Evolutionary conservation across 1,140 invertebrate genomes (phyloP).

Genomic region (Zaprionus gabonicus): DNA sequence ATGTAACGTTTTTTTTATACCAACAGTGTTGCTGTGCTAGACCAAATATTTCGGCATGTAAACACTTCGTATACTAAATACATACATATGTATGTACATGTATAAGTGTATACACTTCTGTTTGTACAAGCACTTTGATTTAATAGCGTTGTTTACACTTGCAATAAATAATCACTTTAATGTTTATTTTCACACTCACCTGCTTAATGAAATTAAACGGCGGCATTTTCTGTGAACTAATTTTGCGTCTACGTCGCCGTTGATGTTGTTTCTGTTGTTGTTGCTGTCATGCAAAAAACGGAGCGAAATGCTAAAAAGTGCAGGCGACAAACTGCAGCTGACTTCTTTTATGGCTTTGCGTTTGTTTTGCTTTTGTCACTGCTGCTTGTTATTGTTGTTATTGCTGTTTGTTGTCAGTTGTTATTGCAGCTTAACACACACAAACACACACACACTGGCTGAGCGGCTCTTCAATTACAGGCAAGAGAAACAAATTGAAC

Average conservation of each 20-base stretch:
- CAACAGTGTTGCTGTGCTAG: not conserved
- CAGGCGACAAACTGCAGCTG: conserved; percentile 40
- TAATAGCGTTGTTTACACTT: conserved; percentile 36
- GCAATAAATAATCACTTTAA: conserved; percentile 42
- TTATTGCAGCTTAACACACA: not conserved
- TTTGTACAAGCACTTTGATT: not conserved
- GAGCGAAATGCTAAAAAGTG: conserved; percentile 19
- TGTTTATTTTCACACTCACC: conserved; percentile 69
- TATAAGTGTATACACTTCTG: not conserved
- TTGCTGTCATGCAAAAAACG: conserved; percentile 57
- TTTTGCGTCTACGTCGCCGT: conserved; percentile 41
- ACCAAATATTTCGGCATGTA: not conserved
- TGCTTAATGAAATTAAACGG: conserved; percentile 81
- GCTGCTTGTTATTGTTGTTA: conserved; percentile 4
- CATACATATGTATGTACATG: not conserved
- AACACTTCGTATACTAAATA: not conserved
- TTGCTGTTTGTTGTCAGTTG: conserved; percentile 7
- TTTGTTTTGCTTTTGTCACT: conserved; percentile 18
- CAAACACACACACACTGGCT: not conserved
- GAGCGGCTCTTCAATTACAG: conserved; percentile 40
- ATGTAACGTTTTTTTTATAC: not conserved
- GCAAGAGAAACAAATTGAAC: conserved; percentile 46
- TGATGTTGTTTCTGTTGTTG: conserved; percentile 37
- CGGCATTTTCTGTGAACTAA: conserved; percentile 67
- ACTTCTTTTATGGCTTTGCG: conserved; percentile 17